Evolutionary conservation across 2,113 vertebrate genomes (phyloP).

Genomic region (Ifrita kowaldi): DNA sequence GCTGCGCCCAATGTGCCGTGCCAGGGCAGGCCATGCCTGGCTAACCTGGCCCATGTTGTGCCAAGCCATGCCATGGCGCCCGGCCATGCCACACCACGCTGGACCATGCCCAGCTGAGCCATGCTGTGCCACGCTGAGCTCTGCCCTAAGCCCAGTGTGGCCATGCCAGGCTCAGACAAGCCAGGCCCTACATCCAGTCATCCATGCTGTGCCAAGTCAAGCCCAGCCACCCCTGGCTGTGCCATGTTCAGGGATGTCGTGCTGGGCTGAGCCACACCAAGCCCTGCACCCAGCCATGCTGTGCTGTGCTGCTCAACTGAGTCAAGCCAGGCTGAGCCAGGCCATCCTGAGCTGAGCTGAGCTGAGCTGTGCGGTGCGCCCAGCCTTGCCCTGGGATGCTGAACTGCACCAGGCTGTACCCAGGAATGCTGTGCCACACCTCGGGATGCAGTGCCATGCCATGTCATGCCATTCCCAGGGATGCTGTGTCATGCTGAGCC

Average conservation of each 20-base stretch:
- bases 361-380: neutral
- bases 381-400: neutral
- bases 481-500: neutral
- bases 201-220: rapidly evolving
- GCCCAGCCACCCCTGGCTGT: neutral
- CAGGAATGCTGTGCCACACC: neutral
- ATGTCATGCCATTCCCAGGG: neutral
- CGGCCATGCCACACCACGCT: neutral
- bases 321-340: neutral
- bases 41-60: neutral
- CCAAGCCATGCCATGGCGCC: neutral
- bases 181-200: neutral
- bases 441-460: neutral
- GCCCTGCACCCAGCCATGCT: neutral
- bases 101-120: neutral
- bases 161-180: neutral
- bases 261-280: neutral
- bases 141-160: neutral
- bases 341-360: neutral
- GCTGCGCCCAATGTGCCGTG: neutral
- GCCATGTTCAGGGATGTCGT: neutral
- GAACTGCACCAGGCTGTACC: neutral
- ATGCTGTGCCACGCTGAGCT: neutral
- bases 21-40: neutral
- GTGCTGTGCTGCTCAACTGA: neutral